Evolutionary conservation across 1,140 invertebrate species (phyloP), one percentile per base, ranked within the genome.

Genomic region (Habropoda laboriosa): DNA sequence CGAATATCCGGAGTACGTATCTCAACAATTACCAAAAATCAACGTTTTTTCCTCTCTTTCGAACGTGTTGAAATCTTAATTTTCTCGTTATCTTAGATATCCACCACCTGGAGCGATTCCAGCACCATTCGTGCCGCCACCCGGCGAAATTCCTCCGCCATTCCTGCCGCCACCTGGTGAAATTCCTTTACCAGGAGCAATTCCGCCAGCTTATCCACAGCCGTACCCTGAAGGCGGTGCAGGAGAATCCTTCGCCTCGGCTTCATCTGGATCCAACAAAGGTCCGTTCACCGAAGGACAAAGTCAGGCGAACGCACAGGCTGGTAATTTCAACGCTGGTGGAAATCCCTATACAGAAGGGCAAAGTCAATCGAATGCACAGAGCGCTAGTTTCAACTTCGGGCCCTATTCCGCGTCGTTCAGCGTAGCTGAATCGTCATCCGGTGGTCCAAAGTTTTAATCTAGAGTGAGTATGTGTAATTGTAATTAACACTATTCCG

Each of bases 341-440:
- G n/a, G n/a, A n/a, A n/a, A n/a, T 27, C 81, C 81, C 64, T 67
- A 80, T 64, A 67, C 72, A 55, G 77, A 82, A 53, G 79, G 74
- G 30, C 81, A 82, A 1, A 83, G 83, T 49, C 75, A 88, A 0
- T 80, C 88, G 8, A 87, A 86, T 49, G 85, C 90, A 16, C 88
- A 91, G 13, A 87, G 87, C 35, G 87, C 87, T 24, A 89, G 64
- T 49, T 89, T 91, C 63, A 91, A 71, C 55, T 38, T 91, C 3
- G 90, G 91, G 0, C 90, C 90, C 7, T 89, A 81, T 57, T 83
- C 86, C 21, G 88, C 85, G 1, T 83, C 81, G n/a, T 89, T 92
- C 38, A 90, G 88, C 49, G 7, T 58, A 1, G 88, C 89, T 16
- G 80, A 87, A 5, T 79, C 89, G 0, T 72, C 83, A 2, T 45